Evolutionary conservation across 2,113 vertebrate species (phyloP).

Genomic region (Coturnix japonica): DNA sequence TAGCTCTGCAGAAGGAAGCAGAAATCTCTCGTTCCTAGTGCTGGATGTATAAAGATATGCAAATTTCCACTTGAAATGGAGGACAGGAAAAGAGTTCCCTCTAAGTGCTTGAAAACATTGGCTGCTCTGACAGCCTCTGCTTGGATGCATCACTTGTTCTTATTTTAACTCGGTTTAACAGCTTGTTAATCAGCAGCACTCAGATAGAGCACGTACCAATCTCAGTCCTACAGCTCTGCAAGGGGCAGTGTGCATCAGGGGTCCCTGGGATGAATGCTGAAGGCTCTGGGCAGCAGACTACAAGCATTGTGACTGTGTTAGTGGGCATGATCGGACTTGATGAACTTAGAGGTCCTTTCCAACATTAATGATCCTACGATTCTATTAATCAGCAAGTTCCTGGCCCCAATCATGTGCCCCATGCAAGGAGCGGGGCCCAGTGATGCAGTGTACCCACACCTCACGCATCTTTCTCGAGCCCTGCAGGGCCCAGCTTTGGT

Average conservation of each 20-base stretch:
- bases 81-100: neutral
- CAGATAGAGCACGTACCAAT: neutral
- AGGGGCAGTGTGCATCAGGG: neutral
- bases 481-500: neutral
- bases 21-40: neutral
- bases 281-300: neutral
- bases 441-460: fast-evolving
- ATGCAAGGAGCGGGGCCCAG: neutral
- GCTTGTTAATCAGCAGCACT: neutral
- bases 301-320: neutral
- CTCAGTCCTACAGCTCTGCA: neutral
- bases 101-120: neutral
- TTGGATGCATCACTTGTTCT: neutral
- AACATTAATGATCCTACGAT: too few species aligned
- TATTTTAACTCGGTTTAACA: neutral
- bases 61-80: slow-evolving; percentile 17
- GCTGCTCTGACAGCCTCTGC: neutral
- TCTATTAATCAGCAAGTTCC: neutral
- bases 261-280: neutral
- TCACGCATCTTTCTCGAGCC: neutral
- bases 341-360: too few species aligned
- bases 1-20: neutral
- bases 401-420: fast-evolving
- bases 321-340: too few species aligned
- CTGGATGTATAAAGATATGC: neutral